Base-by-base conservation (phyloP, 2,797 vertebrate genomes). In the Lepilemur ruficaudatus region DNA sequence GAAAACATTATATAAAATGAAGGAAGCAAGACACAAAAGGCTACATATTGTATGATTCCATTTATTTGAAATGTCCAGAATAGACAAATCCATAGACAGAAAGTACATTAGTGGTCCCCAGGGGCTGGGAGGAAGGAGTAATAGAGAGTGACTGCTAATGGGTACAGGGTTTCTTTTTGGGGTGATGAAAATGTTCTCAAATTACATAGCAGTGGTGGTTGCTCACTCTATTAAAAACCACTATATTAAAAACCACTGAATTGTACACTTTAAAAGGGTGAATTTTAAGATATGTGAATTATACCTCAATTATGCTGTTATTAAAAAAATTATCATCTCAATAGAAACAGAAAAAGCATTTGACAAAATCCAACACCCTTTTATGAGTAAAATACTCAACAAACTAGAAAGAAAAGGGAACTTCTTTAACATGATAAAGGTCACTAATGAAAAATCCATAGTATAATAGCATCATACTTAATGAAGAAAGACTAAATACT, bases 141-240 rank as follows among this genome's bases (percentile, higher is more conserved):
- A 93, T 69, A 78, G 50, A 28, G 41, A 80, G 38, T 67, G 35
- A 93, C 67, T 91, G 35, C 46, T 91, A 91, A 96, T 52, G 20
- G 43, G 28, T 50, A 89, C 43, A 94, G 48, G 18, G 61, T 43
- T 89, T 93, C 69, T 95, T 94, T 87, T 20, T 0, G 25, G 28
- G 48, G 48, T 72, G 73, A 96, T 96, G 70, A 94, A 91, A 95
- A 96, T 92, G 63, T 94, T 95, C 63, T 94, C 70, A 85, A 86
- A 89, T 90, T 90, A 90, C 69, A 92, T 22, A 78, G 50, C 83
- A 38, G 41, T 61, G 57, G 83, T 83, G 9, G 20, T 35, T 94
- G n/a, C 17, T 89, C 70, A 86, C 35, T 89, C 55, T 87, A 61
- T 76, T 46, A 38, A 38, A 38, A 38, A 38, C 38, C 38, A 84